Evolutionary conservation across 2,797 vertebrate genomes (phyloP), one percentile per base, ranked within the genome.

Genomic region (Gymnothorax javanicus): DNA sequence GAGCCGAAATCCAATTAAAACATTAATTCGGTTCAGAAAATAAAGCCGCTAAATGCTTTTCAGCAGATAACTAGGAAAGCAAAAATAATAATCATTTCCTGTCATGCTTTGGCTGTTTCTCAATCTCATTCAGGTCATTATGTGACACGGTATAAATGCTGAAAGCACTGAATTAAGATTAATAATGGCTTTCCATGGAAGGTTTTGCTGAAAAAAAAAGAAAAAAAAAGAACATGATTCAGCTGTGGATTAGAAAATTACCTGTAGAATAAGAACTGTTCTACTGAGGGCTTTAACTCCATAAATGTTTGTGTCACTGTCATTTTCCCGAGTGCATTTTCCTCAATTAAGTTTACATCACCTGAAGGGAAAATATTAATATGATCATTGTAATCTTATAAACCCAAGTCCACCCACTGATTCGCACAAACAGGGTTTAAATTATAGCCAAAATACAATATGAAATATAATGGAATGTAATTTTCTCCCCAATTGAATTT

Each of bases 151-250:
- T 50, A 20, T 56, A 23, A 54, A 81, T 56, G 52, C 56, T 81
- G 54, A 54, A 56, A 20, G 75, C 77, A n/a, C 50, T 81, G 52
- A 17, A 81, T 56, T 81, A 81, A 81, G 52, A 56, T 50, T 81
- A 81, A 79, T 79, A 79, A 81, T 56, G n/a, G 77, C 77, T 56
- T 56, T 81, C 77, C 52, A n/a, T 56, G 7, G 20, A 81, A 33
- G 56, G 77, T 54, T 81, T 56, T 81, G 50, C 56, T 3, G 1
- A 77, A 77, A 77, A 52, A 5, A 20, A 50, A 15, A 20, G 23
- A 17, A 56, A 54, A 9, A 23, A 23, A 12, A 64, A 64, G 15
- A 64, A 64, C 62, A 20, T 20, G 64, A 69, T 69, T 25, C 23
- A n/a, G 64, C 1, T 69, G 64, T 25, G 5, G 64, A 69, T 69